Evolutionary conservation across 2,888 invertebrate genomes (phyloP).

Genomic region (Leucophenga montana): DNA sequence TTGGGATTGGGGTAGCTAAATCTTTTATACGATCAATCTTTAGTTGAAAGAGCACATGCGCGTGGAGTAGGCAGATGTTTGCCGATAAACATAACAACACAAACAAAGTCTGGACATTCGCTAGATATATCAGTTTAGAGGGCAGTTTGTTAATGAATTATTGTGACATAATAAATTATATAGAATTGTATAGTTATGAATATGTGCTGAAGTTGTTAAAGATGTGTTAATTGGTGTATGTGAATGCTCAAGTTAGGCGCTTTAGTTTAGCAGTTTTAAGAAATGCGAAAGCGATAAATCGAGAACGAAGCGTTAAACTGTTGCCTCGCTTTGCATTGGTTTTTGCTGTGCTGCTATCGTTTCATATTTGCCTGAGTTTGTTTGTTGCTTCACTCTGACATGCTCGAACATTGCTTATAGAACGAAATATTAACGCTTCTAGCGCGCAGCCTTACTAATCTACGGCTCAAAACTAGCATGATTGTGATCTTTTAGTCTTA

Average conservation of each 20-base stretch:
- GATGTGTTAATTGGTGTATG: not conserved
- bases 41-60: not conserved
- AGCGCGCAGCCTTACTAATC: too few relatives aligned
- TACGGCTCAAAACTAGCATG: too few relatives aligned
- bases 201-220: not conserved
- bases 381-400: too few relatives aligned
- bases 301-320: too few relatives aligned
- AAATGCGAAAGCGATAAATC: too few relatives aligned
- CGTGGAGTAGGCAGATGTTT: conserved; percentile 16
- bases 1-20: not conserved
- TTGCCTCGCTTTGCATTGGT: too few relatives aligned
- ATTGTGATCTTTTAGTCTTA: not conserved
- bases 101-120: not conserved
- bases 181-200: conserved; percentile 1
- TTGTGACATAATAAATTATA: conserved; percentile 16
- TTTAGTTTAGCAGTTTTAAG: not conserved
- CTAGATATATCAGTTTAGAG: not conserved
- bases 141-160: conserved; percentile 21
- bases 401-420: too few relatives aligned
- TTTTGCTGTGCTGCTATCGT: too few relatives aligned
- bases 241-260: not conserved
- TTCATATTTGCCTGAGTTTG: too few relatives aligned
- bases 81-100: too few relatives aligned
- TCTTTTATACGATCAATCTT: not conserved
- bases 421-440: too few relatives aligned